Conservation (phyloP, 1,140 invertebrate genomes). For the Ceratosolen fusciceps region DNA sequence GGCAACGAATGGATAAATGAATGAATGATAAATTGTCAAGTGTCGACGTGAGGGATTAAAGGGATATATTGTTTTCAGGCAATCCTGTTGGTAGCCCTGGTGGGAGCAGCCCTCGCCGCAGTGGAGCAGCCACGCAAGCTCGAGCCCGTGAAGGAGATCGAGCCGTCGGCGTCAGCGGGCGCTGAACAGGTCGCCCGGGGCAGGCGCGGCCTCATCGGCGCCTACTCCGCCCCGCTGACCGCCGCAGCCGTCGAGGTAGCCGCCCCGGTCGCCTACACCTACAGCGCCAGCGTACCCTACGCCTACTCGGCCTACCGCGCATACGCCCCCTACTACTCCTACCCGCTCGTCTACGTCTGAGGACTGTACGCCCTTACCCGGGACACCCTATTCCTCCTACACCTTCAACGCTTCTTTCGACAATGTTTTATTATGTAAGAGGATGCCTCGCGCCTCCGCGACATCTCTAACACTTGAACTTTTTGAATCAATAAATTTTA, state of each 20-base stretch:
- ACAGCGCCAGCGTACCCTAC: conserved; percentile 33
- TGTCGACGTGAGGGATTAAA: no score
- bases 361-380: no score
- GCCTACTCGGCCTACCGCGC: conserved; percentile 35
- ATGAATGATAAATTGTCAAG: no score
- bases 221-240: conserved; percentile 28
- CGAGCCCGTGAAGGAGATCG: conserved; percentile 13
- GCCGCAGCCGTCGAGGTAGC: conserved; percentile 10
- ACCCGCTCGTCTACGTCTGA: conserved; percentile 42
- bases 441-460: neutral
- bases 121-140: conserved; percentile 21
- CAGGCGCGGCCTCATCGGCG: neutral
- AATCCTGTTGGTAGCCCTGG: conserved; percentile 22
- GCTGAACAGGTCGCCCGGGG: neutral
- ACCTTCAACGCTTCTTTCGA: no score
- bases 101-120: neutral
- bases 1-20: no score
- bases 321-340: conserved; percentile 36
- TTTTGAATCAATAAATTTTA: conserved; percentile 12
- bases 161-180: neutral
- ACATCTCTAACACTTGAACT: neutral
- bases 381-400: no score
- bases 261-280: conserved; percentile 33
- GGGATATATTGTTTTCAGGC: neutral
- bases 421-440: no score